Conservation (phyloP, 2,797 vertebrate species). For the Acrocephalus scirpaceus region DNA sequence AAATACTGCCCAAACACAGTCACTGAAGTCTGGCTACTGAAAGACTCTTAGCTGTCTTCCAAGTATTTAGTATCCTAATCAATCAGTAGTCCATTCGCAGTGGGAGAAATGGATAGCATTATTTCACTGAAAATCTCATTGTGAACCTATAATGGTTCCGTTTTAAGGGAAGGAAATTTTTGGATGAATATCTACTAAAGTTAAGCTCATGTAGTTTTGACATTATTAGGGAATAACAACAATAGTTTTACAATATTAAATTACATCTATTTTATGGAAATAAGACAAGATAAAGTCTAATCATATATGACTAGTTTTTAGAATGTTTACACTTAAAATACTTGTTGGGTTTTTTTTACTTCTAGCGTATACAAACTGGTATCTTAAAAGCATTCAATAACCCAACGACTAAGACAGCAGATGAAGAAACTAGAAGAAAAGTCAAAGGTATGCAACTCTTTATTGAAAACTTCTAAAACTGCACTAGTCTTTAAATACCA, state of each 20-base stretch:
- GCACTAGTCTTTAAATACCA: neutral
- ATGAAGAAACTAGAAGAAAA: conserved; percentile 94
- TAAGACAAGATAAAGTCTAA: neutral
- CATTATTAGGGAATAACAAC: neutral
- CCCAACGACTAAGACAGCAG: conserved; percentile 95
- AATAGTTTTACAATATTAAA: neutral
- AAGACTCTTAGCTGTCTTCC: neutral
- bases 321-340: neutral
- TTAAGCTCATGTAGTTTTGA: neutral
- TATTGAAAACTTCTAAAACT: neutral
- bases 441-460: conserved; percentile 87
- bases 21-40: neutral
- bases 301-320: neutral
- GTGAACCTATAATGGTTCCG: neutral
- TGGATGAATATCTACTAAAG: neutral
- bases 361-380: conserved; percentile 93
- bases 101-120: neutral
- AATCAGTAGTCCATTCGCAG: neutral
- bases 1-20: neutral
- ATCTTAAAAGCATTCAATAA: conserved; percentile 98
- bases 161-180: neutral
- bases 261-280: neutral
- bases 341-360: neutral
- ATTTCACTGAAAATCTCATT: neutral
- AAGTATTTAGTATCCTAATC: neutral